phyloP scores from a whole-genome alignment of 2,113 vertebrate species.

The Pangasianodon gigas region DNA sequence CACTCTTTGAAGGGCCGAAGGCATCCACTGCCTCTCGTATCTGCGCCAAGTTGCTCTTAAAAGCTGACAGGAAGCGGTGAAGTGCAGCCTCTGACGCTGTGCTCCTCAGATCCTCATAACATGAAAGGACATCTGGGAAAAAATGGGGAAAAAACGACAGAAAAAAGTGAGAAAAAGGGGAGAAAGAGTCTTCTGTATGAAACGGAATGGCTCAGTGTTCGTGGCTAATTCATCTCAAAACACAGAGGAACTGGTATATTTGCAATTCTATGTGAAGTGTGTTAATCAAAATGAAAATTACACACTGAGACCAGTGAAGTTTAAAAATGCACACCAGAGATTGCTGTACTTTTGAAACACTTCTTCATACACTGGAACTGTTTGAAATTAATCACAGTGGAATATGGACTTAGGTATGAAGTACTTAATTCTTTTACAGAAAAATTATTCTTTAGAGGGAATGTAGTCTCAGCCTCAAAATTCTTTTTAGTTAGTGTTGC shows the following conservation, averaged over 20 bases:
- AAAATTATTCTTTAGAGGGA: not conserved
- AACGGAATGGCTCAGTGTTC: conserved; percentile 22
- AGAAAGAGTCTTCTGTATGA: conserved; percentile 20
- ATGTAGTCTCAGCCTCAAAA: too few species aligned
- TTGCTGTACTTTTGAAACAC: not conserved
- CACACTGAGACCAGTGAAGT: not conserved
- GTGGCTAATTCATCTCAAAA: conserved; percentile 17
- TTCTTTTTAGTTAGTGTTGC: not conserved
- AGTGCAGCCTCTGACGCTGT: conserved; percentile 57
- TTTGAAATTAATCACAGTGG: not conserved
- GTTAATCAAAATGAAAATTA: conserved; percentile 7
- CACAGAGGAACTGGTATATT: conserved; percentile 19
- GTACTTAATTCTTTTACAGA: not conserved
- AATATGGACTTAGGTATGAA: not conserved
- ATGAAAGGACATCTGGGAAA: conserved; percentile 62
- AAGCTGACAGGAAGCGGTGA: conserved; percentile 60
- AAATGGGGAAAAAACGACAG: not conserved
- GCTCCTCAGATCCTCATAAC: conserved; percentile 59
- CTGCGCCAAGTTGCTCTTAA: conserved; percentile 63
- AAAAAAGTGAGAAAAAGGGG: not conserved
- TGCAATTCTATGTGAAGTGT: conserved; percentile 24
- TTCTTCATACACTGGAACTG: not conserved
- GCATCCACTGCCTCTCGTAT: conserved; percentile 61
- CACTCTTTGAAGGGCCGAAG: conserved; percentile 59
- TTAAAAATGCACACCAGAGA: not conserved